phyloP scores from a whole-genome alignment of 2,888 invertebrate species.

The Drosophila stalkeri region DNA sequence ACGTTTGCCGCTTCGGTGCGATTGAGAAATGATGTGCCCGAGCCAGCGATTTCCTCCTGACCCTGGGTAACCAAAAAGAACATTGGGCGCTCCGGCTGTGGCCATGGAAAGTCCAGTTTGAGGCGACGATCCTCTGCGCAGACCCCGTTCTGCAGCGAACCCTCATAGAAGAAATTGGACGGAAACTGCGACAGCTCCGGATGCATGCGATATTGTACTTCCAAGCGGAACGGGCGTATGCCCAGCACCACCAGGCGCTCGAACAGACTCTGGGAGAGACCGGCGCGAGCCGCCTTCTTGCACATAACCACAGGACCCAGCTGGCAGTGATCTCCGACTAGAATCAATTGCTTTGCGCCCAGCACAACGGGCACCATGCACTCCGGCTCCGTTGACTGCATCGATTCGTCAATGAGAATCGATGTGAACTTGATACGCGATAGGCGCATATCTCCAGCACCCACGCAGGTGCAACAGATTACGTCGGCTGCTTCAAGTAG shows the following conservation, averaged over 20 bases:
- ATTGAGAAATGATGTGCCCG: constrained; percentile 99
- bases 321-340: constrained; percentile 99
- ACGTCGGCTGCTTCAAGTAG: constrained; percentile 98
- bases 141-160: constrained; percentile 99
- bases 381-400: constrained; percentile 98
- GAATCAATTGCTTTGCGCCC: constrained; percentile 97
- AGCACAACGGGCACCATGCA: constrained; percentile 99
- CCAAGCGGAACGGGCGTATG: constrained; percentile 97
- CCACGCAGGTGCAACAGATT: constrained; percentile 99
- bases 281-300: constrained; percentile 98
- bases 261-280: constrained; percentile 98
- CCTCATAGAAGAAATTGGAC: constrained; percentile 99
- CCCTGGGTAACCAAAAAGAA: constrained; percentile 99
- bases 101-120: constrained; percentile 99
- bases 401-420: constrained; percentile 98
- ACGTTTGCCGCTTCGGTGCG: constrained; percentile 99
- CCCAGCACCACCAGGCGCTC: constrained; percentile 98
- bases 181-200: constrained; percentile 99
- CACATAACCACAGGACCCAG: constrained; percentile 99
- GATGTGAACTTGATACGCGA: constrained; percentile 97
- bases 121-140: constrained; percentile 97
- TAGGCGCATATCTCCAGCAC: constrained; percentile 98
- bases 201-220: constrained; percentile 99
- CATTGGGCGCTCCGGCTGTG: constrained; percentile 97
- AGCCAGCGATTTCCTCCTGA: constrained; percentile 99